These are phyloP conservation scores for Pocota personata DNA, from an alignment of 2,888 invertebrate genomes.

Conservation along the genomic window DNA sequence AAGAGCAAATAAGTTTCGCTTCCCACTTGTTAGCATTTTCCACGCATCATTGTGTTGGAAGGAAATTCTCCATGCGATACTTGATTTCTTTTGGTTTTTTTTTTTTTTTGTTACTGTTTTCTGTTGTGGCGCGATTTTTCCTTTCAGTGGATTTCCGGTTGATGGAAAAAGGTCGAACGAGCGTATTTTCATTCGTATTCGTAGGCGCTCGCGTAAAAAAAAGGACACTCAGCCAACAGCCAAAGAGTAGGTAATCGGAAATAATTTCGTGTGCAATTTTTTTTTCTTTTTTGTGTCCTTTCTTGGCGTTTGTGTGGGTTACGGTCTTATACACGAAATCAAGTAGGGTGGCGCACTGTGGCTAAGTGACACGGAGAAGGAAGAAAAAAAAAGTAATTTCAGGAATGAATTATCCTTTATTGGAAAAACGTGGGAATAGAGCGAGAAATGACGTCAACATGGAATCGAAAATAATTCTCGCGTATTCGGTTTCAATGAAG, in stretches of 20 bases:
- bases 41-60: constrained; percentile 60
- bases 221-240: constrained; percentile 53
- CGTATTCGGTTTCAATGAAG: constrained; percentile 43
- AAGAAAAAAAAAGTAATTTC: constrained; percentile 39
- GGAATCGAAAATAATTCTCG: constrained; percentile 30
- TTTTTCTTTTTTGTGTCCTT: constrained; percentile 24
- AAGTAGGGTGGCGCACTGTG: background rate
- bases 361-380: background rate
- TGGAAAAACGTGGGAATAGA: constrained; percentile 59
- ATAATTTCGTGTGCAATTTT: constrained; percentile 56
- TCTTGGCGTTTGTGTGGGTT: constrained; percentile 45
- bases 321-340: background rate
- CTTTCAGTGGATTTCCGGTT: constrained; percentile 33
- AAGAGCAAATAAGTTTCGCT: constrained; percentile 14
- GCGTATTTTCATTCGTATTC: constrained; percentile 34
- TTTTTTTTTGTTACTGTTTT: background rate
- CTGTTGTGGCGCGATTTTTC: background rate
- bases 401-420: constrained; percentile 68
- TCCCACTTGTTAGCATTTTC: constrained; percentile 64
- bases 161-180: constrained; percentile 53
- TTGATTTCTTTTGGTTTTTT: background rate
- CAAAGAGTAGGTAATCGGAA: constrained; percentile 65
- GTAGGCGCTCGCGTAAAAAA: constrained; percentile 38
- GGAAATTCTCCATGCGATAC: constrained; percentile 47
- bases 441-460: constrained; percentile 52